Evolutionary conservation across 2,113 vertebrate species (phyloP).

Genomic region (Gnathonemus longibarbis): DNA sequence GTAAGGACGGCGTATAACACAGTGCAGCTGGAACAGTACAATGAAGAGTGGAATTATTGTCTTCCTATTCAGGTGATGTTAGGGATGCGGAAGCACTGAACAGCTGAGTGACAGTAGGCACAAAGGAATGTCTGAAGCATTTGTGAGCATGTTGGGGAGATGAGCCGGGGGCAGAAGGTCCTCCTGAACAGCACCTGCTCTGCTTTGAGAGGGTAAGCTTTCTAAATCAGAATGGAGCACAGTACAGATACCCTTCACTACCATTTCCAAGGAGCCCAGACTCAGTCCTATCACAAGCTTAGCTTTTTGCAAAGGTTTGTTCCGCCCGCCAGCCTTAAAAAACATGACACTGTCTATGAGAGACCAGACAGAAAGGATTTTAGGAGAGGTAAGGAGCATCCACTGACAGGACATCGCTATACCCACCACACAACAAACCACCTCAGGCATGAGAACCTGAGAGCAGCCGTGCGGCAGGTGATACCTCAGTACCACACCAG

Average conservation of each 20-base stretch:
- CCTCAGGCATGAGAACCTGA: no score
- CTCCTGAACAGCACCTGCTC: neutral
- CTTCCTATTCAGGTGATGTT: neutral
- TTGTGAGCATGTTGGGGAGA: neutral
- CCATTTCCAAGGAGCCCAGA: neutral
- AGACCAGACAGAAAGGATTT: neutral
- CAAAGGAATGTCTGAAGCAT: neutral
- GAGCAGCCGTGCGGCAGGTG: no score
- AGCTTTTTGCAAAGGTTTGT: neutral
- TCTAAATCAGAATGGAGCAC: neutral
- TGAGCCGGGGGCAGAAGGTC: neutral
- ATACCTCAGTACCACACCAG: no score
- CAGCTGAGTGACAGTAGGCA: neutral
- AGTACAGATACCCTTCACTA: neutral
- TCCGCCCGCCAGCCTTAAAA: neutral
- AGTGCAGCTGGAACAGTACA: neutral
- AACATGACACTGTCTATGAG: neutral
- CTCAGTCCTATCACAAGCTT: neutral
- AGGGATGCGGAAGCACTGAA: neutral
- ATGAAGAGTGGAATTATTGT: neutral
- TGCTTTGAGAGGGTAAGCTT: neutral
- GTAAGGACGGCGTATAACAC: neutral
- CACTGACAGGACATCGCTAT: no score
- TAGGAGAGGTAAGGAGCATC: neutral
- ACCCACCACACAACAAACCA: no score